phyloP scores from a whole-genome alignment of 2,888 invertebrate genomes.

The Diploptera punctata region DNA sequence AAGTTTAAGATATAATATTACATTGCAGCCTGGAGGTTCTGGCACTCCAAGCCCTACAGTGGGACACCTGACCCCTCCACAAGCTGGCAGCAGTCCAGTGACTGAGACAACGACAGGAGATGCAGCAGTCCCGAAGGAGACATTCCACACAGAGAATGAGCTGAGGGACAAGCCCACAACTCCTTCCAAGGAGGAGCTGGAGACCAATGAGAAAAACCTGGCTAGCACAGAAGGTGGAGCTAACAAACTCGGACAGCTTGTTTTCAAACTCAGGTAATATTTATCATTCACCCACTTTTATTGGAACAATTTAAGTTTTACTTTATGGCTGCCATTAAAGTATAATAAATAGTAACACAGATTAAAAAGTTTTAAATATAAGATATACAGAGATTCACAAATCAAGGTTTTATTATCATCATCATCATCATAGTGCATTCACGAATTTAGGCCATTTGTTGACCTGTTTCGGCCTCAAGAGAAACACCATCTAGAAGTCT shows the following conservation, averaged over 20 bases:
- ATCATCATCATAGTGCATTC: too few relatives aligned
- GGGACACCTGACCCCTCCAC: slow-evolving; percentile 51
- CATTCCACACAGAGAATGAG: slow-evolving; percentile 47
- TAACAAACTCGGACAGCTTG: slow-evolving; percentile 82
- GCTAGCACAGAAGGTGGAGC: slow-evolving; percentile 58
- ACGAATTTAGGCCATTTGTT: too few relatives aligned
- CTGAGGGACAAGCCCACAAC: slow-evolving; percentile 50
- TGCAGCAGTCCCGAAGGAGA: slow-evolving; percentile 36
- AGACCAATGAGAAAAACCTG: slow-evolving; percentile 65
- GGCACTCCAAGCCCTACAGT: slow-evolving; percentile 56
- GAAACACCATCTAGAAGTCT: too few relatives aligned
- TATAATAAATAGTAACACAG: too few relatives aligned
- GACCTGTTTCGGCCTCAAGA: too few relatives aligned
- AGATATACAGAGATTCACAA: too few relatives aligned
- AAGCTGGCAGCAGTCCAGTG: slow-evolving; percentile 49
- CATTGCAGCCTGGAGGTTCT: slow-evolving; percentile 44
- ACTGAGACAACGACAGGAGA: slow-evolving; percentile 46
- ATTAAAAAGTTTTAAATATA: too few relatives aligned
- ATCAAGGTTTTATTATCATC: too few relatives aligned
- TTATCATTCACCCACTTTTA: too few relatives aligned
- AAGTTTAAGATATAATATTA: too few relatives aligned
- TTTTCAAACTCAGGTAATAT: slow-evolving; percentile 84
- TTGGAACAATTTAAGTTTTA: too few relatives aligned
- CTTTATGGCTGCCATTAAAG: too few relatives aligned
- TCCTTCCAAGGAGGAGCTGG: slow-evolving; percentile 63